Evolutionary conservation across 2,113 vertebrate genomes (phyloP), one percentile per base, ranked within the genome.

Genomic region (Pelvicachromis taeniatus): DNA sequence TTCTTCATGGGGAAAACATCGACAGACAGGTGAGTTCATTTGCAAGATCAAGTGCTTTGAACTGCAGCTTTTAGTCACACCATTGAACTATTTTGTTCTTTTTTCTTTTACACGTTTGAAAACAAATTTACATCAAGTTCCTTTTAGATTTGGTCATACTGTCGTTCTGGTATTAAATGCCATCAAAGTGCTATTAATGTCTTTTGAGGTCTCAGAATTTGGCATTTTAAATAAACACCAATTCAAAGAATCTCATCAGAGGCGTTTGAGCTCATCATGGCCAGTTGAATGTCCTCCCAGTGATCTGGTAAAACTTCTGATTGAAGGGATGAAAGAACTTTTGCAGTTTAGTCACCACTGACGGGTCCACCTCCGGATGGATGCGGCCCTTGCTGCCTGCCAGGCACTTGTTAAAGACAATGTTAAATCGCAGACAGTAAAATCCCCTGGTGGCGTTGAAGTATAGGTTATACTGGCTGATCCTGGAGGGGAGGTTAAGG

Each of bases 301-400:
- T 99, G 93, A 99, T 98, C 96, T 99, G 98, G 94, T 98, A 99
- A 94, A 99, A 98, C 93, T 99, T 99, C 94, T 98, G 98, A 97
- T 99, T 99, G 90, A 98, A 99, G 79, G 98, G 98, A 86, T 98
- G 98, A 95, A 99, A 99, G 96, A 99, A 99, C 92, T 95, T 97
- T 91, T 96, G 96, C 93, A 99, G 96, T 96, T 98, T 98, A 89
- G 96, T 97, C 94, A 98, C 93, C 90, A 99, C 97, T 77, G 97
- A 96, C 23, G 96, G 94, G 87, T 98, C 97, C 81, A 99, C 97
- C 89, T 98, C 97, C 1, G 98, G 98, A 93, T 99, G 98, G 87
- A 96, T 98, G 90, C 98, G 97, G 61, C 98, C 98, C 95, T 99
- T 99, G 97, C 98, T 99, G 95, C 98, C 98, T 2, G 98, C 98